Evolutionary conservation across 2,888 invertebrate species (phyloP), one percentile per base, ranked within the genome.

Genomic region (Ophioninae sp.): DNA sequence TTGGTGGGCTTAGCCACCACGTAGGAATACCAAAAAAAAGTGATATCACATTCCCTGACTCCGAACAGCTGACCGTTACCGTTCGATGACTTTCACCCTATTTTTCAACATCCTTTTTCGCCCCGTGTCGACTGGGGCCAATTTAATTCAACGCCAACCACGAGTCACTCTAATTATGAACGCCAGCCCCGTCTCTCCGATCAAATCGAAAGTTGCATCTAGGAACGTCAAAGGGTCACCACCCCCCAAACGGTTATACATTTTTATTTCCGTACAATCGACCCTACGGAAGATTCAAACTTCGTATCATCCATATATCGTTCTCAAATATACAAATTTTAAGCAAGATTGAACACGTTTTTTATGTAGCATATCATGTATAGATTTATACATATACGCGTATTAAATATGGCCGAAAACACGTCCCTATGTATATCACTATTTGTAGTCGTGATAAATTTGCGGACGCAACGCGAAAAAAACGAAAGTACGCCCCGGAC

Each of bases 51-150:
- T 78, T 70, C 21, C 20, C 68, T 44, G 30, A 68, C 72, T 64
- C 20, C 61, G 73, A 80, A 76, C 79, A 80, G 76, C 76, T 77
- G 73, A 80, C 79, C 65, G 13, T 79, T 41, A 61, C 72, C 73
- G 73, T 62, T 62, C 76, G 57, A 76, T 79, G 67, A 68, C 62
- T 50, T 77, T 41, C 41, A 61, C 68, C n/a, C 23, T 68, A 8
- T 77, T 77, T 62, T 64, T 64, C 56, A 69, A n/a, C 37, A 57
- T 41, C 50, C 8, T 41, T 41, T 41, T 17, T 50, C 41, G 17
- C 50, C 5, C 50, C 17, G 50, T 10, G 13, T 50, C 17, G 17
- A 13, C 50, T 17, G 17, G 50, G 50, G 17, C 30, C 50, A 50
- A 13, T 13, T 50, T 50, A 50, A 50, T 50, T 50, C 50, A 17